Base-by-base conservation (phyloP, 2,797 vertebrate species). In the Chloroceryle inda region DNA sequence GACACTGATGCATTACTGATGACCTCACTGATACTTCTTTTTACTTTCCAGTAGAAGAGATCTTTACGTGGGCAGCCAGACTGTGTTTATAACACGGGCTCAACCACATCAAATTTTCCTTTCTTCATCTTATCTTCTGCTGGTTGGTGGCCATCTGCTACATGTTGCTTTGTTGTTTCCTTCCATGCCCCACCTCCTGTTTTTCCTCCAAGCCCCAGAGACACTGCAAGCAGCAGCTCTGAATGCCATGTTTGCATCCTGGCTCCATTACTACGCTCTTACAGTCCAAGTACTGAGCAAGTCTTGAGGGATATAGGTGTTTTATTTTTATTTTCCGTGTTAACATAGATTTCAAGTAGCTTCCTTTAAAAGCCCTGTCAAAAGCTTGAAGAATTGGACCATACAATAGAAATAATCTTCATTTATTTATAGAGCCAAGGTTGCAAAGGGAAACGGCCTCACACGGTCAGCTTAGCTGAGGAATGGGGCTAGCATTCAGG, bases 311-410 rank as follows among this genome's bases (percentile, higher is more conserved):
- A 23, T 49, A 16, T 0, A 63, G 31, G 47, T 45, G 52, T 37
- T 85, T 67, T 71, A 33, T 16, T 66, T 27, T 89, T 77, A 37
- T 83, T 89, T 91, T 67, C 68, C 37, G 7, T 85, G 42, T 67
- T 88, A 89, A 61, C 62, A 77, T 6, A 74, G 80, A 58, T 88
- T 94, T 90, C 64, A 78, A 93, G 53, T 29, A 78, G 49, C 53
- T 95, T 67, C 45, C 81, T 76, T 74, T 77, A 74, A 92, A 95
- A 95, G 58, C 55, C 31, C 37, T 82, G 27, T 76, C 63, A 69
- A 85, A 89, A 77, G 44, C 63, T 67, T 67, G 72, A 91, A 67
- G 74, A 91, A 63, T 42, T 64, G 78, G 56, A 89, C 81, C 71
- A 85, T 56, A 73, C 52, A 91, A 89, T 52, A 82, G 74, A 89